These are phyloP conservation scores for Drosophila testacea DNA, from an alignment of 2,888 invertebrate species.

Conservation along the genomic window DNA sequence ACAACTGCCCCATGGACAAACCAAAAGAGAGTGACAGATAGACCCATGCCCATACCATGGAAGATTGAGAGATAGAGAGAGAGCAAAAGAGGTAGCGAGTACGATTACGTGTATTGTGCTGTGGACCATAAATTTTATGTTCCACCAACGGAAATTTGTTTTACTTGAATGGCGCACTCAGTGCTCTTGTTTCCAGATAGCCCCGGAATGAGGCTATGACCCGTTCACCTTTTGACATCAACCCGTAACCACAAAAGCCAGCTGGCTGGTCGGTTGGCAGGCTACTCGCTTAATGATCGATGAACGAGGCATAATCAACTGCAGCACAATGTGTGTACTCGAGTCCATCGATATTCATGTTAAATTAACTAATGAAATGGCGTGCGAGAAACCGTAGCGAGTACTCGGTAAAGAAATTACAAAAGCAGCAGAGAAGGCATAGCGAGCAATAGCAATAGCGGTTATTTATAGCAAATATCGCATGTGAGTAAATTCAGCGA, in stretches of 20 bases:
- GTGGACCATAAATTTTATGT: slow-evolving; percentile 70
- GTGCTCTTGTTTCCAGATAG: slow-evolving; percentile 36
- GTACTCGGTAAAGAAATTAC: background rate
- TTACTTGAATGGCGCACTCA: slow-evolving; percentile 65
- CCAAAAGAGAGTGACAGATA: slow-evolving; percentile 23
- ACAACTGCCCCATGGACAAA: slow-evolving; percentile 21
- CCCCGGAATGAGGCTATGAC: slow-evolving; percentile 35
- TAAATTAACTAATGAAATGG: slow-evolving; percentile 20
- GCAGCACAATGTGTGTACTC: slow-evolving; percentile 9
- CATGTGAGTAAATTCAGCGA: background rate
- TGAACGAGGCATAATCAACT: slow-evolving; percentile 24
- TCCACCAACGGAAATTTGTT: slow-evolving; percentile 72
- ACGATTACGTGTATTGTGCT: slow-evolving; percentile 28
- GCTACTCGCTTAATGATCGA: slow-evolving; percentile 35
- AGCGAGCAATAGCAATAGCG: background rate
- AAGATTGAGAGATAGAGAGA: background rate
- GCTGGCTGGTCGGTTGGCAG: background rate
- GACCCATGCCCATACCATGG: slow-evolving; percentile 1
- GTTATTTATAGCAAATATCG: background rate
- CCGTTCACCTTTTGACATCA: slow-evolving; percentile 65
- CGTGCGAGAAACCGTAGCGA: background rate
- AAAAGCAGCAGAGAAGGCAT: background rate
- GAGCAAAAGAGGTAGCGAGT: background rate
- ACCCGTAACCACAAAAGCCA: slow-evolving; percentile 27
- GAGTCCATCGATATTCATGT: slow-evolving; percentile 16